These are phyloP conservation scores for Cremastobaeus sp. DNA, from an alignment of 2,888 invertebrate genomes.

Conservation along the genomic window DNA sequence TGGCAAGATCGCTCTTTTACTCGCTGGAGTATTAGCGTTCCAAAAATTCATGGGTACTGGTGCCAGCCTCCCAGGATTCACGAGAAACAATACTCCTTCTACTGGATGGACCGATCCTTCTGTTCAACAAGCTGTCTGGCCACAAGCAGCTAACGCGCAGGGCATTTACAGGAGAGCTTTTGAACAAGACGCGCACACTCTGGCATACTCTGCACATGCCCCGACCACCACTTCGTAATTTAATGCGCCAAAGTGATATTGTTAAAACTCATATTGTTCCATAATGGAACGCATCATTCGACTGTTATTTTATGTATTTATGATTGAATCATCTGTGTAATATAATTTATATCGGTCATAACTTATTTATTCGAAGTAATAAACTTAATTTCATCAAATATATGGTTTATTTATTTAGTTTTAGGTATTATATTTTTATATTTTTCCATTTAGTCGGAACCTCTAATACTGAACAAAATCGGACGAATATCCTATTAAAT, in stretches of 20 bases:
- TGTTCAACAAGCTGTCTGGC: constrained; percentile 68
- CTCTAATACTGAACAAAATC: no score
- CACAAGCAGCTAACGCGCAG: constrained; percentile 67
- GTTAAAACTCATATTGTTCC: constrained; percentile 48
- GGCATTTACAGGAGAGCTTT: constrained; percentile 78
- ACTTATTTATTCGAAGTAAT: no score
- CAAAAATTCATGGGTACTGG: constrained; percentile 84
- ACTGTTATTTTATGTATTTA: no score
- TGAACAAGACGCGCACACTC: constrained; percentile 82
- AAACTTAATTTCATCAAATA: no score
- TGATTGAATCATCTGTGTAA: no score
- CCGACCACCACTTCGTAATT: constrained; percentile 70
- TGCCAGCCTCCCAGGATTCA: constrained; percentile 66
- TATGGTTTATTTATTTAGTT: no score
- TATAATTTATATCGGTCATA: no score
- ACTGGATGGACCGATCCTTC: constrained; percentile 58
- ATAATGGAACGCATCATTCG: constrained; percentile 55
- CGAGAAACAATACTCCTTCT: constrained; percentile 67
- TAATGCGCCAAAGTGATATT: constrained; percentile 26
- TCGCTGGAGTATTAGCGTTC: constrained; percentile 85
- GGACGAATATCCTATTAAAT: no score
- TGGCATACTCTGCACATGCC: constrained; percentile 86
- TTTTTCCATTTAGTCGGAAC: no score
- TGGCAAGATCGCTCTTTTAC: constrained; percentile 87
- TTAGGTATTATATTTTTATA: no score